Evolutionary conservation across 2,113 vertebrate species (phyloP).

Genomic region (Halichoerus grypus): DNA sequence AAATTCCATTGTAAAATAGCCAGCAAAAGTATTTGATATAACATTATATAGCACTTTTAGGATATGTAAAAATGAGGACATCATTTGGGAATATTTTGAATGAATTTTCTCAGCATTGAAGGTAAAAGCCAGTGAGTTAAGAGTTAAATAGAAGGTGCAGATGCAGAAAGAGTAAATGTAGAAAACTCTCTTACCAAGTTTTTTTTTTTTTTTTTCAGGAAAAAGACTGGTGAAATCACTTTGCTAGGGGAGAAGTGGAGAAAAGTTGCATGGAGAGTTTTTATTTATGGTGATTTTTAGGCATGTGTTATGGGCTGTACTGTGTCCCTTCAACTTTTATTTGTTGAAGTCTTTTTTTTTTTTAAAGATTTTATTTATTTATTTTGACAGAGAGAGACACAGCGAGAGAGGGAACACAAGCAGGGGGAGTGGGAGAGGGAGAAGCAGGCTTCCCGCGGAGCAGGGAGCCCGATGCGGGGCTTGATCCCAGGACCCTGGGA

Average conservation of each 20-base stretch:
- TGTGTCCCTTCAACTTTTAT: not conserved
- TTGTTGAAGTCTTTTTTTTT: not conserved
- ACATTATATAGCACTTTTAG: not conserved
- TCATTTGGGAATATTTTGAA: not conserved
- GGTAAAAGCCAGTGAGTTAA: not conserved
- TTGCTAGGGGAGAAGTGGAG: not conserved
- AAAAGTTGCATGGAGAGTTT: not conserved
- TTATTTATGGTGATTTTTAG: not conserved
- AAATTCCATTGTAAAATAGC: not conserved
- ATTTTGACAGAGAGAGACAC: too few species aligned
- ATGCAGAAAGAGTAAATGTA: not conserved
- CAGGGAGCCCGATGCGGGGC: too few species aligned
- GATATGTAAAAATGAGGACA: not conserved
- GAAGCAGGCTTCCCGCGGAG: too few species aligned
- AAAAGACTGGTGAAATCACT: not conserved
- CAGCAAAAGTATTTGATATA: not conserved
- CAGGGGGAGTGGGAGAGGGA: too few species aligned
- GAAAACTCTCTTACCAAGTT: not conserved
- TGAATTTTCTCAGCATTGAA: not conserved
- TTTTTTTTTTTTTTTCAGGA: not conserved
- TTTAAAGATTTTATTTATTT: too few species aligned
- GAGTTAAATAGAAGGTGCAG: not conserved
- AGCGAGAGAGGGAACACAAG: too few species aligned
- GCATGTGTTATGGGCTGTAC: not conserved
- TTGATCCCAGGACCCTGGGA: too few species aligned